Conservation (phyloP, 2,113 vertebrate species). For the Anolis carolinensis region DNA sequence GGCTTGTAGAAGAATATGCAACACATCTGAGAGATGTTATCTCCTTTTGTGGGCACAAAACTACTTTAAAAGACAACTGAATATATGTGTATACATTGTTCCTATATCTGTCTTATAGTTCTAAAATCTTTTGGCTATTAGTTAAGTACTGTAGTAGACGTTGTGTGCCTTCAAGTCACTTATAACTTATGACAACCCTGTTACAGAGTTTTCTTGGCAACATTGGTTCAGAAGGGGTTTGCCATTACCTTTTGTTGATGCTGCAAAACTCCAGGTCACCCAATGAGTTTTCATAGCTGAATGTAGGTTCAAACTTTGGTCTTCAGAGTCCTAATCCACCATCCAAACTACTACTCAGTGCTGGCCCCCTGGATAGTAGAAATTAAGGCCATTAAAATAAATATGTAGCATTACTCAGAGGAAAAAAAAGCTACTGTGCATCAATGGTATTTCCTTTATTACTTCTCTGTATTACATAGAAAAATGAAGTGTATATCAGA, state of each 20-base stretch:
- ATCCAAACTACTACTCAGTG: too few species aligned
- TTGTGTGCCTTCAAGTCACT: too few species aligned
- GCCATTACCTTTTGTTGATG: too few species aligned
- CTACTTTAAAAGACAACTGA: neutral
- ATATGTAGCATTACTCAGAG: neutral
- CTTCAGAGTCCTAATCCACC: too few species aligned
- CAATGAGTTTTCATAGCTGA: too few species aligned
- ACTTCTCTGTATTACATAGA: neutral
- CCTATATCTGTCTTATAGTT: neutral
- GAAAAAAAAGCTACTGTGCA: neutral
- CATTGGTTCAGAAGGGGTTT: too few species aligned
- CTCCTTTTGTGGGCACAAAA: neutral
- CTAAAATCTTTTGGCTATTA: neutral
- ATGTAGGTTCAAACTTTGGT: too few species aligned
- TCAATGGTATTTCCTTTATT: neutral
- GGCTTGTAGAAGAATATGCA: neutral
- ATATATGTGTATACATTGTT: neutral
- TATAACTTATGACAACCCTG: too few species aligned
- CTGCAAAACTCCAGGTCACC: too few species aligned
- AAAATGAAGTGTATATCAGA: neutral
- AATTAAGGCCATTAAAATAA: neutral
- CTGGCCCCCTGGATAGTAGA: too few species aligned
- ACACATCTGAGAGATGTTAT: neutral
- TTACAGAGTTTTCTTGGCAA: too few species aligned
- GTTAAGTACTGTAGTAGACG: too few species aligned